Evolutionary conservation across 2,888 invertebrate species (phyloP), one percentile per base, ranked within the genome.

Genomic region (Drosophila pseudotalamancana): DNA sequence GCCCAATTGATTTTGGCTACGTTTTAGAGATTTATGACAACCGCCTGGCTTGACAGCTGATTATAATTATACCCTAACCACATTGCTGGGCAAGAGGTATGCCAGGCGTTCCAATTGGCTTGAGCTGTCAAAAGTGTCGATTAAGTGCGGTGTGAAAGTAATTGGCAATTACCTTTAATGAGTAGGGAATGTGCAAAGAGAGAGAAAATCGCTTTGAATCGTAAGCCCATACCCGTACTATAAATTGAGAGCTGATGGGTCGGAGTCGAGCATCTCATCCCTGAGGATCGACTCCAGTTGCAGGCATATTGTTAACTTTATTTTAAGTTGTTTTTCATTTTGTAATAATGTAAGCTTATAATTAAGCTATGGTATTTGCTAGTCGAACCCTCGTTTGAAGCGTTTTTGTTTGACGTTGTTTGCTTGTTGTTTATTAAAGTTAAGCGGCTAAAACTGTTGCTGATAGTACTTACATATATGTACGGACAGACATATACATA

Each of bases 1-100:
- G 62, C 57, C 60, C 68, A 71, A 78, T 84, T 73, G 64, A 66
- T 67, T 76, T 62, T 61, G 65, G 56, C 53, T 60, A 65, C 42
- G 49, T 55, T 76, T 72, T 53, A 40, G 61, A 73, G 78, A 81
- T 84, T 80, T 80, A 80, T 81, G 84, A 54, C 77, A 18, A 8
- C 32, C 45, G 23, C 29, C 51, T 39, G 21, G 25, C 21, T 39
- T 53, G 67, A 72, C 77, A 69, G 49, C 65, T 81, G 77, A 83
- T 80, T 83, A 75, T 72, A 77, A 64, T 65, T 75, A 56, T 53
- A 34, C 48, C 29, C 49, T 14, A 6, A 6, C 9, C 16, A 16
- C 9, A 11, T 16, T 8, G 12, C 0, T 4, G 4, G 25, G 6
- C 3, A 18, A 6, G 4, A 32, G 54, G 54, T 55, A 54, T 50